Conservation (phyloP, 2,113 vertebrate species). For the Corythornis cristatus region DNA sequence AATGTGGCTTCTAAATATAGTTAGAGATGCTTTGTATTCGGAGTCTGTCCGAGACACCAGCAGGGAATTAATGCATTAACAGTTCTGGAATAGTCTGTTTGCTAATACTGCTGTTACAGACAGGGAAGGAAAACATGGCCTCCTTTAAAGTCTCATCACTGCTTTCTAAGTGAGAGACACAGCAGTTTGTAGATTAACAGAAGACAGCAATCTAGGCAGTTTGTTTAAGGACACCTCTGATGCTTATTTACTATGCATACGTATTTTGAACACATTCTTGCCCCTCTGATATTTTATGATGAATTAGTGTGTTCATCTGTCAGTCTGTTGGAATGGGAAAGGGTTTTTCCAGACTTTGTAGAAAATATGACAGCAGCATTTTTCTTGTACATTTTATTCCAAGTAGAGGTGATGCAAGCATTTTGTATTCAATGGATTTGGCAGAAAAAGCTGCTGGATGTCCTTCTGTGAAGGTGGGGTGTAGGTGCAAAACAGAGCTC, state of each 20-base stretch:
- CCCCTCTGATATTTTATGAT: neutral
- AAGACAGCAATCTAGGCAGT: neutral
- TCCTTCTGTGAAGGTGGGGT: neutral
- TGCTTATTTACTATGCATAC: neutral
- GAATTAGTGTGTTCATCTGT: neutral
- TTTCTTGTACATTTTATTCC: neutral
- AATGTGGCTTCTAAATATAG: conserved; percentile 67
- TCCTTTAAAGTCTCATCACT: neutral
- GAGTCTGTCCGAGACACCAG: neutral
- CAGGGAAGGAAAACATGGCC: neutral
- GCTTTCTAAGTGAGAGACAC: neutral
- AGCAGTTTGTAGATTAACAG: neutral
- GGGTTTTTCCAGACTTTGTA: neutral
- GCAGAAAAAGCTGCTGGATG: neutral
- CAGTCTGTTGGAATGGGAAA: neutral
- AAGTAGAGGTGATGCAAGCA: neutral
- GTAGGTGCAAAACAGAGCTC: neutral
- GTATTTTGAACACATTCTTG: neutral
- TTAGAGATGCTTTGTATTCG: neutral
- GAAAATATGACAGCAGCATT: neutral
- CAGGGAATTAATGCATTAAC: conserved; percentile 27
- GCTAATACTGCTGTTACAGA: neutral
- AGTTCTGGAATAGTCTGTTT: neutral
- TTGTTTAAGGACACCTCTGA: neutral
- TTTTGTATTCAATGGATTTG: neutral